phyloP scores from a whole-genome alignment of 2,113 vertebrate species.

The Naja naja region DNA sequence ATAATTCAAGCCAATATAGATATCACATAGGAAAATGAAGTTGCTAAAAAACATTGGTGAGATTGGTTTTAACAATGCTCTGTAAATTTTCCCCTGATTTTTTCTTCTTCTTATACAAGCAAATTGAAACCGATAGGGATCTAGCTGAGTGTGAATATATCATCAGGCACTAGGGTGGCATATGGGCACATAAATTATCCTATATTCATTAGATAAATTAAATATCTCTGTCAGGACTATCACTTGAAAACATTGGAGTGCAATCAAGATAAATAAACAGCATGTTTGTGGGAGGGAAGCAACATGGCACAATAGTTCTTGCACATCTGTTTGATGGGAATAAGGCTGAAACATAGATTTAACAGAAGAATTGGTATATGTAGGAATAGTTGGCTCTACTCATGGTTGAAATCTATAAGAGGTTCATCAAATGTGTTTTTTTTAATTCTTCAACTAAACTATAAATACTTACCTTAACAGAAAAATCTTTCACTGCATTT shows the following conservation, averaged over 20 bases:
- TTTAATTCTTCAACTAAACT: background rate
- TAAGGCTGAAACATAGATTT: background rate
- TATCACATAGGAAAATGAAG: background rate
- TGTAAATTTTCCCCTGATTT: background rate
- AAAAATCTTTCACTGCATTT: background rate
- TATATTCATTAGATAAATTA: slow-evolving; percentile 68
- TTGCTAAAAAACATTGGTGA: background rate
- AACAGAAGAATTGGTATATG: background rate
- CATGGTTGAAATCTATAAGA: background rate
- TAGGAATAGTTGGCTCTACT: background rate
- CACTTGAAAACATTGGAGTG: slow-evolving; percentile 27
- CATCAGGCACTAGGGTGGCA: slow-evolving; percentile 48
- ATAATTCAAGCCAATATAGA: background rate
- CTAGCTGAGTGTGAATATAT: slow-evolving; percentile 46
- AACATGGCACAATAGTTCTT: slow-evolving; percentile 2
- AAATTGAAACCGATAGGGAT: slow-evolving; percentile 56
- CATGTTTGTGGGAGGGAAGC: background rate
- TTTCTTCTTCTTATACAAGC: slow-evolving; percentile 54
- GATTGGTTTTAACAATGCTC: background rate
- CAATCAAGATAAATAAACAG: slow-evolving; percentile 26
- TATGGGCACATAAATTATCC: slow-evolving; percentile 59
- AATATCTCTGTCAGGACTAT: slow-evolving; percentile 42
- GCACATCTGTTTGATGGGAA: slow-evolving; percentile 4
- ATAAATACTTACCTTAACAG: background rate
- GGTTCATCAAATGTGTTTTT: background rate